Evolutionary conservation across 2,797 vertebrate species (phyloP), one percentile per base, ranked within the genome.

Genomic region (Poecilia velifera): DNA sequence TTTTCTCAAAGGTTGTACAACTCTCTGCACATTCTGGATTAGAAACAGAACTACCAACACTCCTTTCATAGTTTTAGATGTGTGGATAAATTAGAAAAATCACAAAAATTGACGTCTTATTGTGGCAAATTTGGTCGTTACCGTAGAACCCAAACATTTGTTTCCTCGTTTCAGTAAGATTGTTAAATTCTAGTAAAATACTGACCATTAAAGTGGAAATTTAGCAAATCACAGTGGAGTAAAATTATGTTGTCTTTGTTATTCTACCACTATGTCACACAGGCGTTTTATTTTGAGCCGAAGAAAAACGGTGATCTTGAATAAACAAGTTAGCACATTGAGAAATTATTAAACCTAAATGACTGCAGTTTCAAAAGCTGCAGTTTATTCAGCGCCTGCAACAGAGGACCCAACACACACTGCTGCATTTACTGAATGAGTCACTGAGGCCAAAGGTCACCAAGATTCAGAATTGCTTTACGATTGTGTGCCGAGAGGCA

Each of bases 401-500:
- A 36, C 28, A 41, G 0, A 46, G 28, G 34, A 87, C 81, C 82
- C 83, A 82, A 83, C 79, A 59, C 76, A 87, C 77, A 88, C 43
- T 41, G 39, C 64, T 47, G 13, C 59, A 80, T 83, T 82, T 71
- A 34, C 85, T 89, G 86, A 91, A 90, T 89, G 84, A 91, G 87
- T 89, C 83, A 90, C 83, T 0, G 68, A 34, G 83, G 85, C 71
- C 82, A 81, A 0, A 89, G 85, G 90, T 90, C 87, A 28, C 3
- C 66, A 12, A 28, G 84, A 57, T 78, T 86, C 83, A 74, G 55
- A 87, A 91, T 83, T 87, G 90, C 87, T 93, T 93, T 82, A 86
- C 76, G 91, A 93, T 88, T 90, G 88, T 87, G 82, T 73, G 80
- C 88, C 84, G 76, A 86, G 76, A 87, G 81, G 77, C 75, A n/a